Percentiles rank a stretch among this genome's conserved stretches.
phyloP scores from a whole-genome alignment of 1,140 invertebrate species.

The Vanessa tameamea region DNA sequence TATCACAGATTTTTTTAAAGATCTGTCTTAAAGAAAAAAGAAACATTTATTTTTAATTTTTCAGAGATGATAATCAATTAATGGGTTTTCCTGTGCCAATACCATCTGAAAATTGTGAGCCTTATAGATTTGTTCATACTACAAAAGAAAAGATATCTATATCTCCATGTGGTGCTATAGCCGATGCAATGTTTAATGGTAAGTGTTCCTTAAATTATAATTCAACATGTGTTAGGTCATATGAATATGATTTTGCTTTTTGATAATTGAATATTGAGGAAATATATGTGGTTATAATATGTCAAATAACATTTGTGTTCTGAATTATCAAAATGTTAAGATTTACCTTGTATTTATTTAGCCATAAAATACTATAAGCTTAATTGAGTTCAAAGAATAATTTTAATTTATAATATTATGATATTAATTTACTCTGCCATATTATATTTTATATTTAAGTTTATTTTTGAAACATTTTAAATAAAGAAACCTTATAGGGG shows the following conservation, averaged over 20 bases:
- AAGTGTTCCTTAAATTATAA: background rate
- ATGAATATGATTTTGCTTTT: background rate
- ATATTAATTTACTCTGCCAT: no score
- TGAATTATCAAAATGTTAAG: no score
- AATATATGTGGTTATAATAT: background rate
- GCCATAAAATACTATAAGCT: no score
- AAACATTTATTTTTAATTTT: background rate
- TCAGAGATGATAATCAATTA: slow-evolving; percentile 37
- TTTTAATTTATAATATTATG: no score
- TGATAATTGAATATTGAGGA: background rate
- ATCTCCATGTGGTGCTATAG: slow-evolving; percentile 32
- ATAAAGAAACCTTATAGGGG: no score
- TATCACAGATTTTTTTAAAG: no score
- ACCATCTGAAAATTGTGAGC: slow-evolving; percentile 32
- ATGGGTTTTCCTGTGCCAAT: slow-evolving; percentile 3
- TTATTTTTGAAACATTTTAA: no score
- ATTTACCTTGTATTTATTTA: no score
- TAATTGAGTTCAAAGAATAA: no score
- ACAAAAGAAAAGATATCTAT: slow-evolving; percentile 14
- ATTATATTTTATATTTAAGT: no score
- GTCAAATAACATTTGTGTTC: no score
- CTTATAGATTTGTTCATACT: slow-evolving; percentile 21
- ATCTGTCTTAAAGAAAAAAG: no score
- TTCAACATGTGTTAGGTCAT: background rate
- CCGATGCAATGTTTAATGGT: slow-evolving; percentile 32